Conservation (phyloP, 2,113 vertebrate species). For the Antennarius striatus region DNA sequence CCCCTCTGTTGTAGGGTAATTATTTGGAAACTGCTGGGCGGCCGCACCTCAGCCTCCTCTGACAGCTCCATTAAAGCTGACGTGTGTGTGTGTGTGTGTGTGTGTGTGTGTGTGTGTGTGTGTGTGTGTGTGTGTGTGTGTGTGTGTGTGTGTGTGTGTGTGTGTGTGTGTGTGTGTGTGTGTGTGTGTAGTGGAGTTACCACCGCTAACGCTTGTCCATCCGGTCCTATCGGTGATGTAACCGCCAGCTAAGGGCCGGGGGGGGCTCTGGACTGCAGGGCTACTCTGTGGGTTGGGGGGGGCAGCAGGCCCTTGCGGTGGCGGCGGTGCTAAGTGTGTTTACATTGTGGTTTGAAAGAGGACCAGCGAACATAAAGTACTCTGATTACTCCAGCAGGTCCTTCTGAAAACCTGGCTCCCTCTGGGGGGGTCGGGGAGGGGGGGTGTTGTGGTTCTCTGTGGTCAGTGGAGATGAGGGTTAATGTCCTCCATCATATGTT, state of each 20-base stretch:
- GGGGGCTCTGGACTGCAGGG: constrained; percentile 73
- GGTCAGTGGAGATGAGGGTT: no score
- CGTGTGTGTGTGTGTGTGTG: constrained; percentile 24
- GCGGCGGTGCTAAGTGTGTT: constrained; percentile 70
- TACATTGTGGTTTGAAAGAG: constrained; percentile 70
- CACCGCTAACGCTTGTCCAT: no score
- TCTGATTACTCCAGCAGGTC: no score
- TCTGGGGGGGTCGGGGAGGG: no score
- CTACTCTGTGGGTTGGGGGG: constrained; percentile 72
- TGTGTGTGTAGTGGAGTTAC: no score
- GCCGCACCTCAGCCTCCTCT: constrained; percentile 68
- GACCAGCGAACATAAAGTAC: no score
- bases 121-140: no score
- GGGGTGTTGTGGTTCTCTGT: no score
- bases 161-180: no score
- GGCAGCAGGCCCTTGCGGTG: constrained; percentile 71
- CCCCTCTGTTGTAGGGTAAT: constrained; percentile 70
- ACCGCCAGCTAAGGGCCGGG: constrained; percentile 59
- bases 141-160: constrained; percentile 21
- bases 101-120: no score
- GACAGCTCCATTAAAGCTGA: constrained; percentile 72
- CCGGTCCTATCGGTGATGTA: constrained; percentile 62
- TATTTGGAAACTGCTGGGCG: constrained; percentile 68
- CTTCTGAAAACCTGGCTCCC: no score
- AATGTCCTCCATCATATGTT: no score